These are phyloP conservation scores for Ciconia maguari DNA, from an alignment of 2,113 vertebrate genomes.

Conservation along the genomic window DNA sequence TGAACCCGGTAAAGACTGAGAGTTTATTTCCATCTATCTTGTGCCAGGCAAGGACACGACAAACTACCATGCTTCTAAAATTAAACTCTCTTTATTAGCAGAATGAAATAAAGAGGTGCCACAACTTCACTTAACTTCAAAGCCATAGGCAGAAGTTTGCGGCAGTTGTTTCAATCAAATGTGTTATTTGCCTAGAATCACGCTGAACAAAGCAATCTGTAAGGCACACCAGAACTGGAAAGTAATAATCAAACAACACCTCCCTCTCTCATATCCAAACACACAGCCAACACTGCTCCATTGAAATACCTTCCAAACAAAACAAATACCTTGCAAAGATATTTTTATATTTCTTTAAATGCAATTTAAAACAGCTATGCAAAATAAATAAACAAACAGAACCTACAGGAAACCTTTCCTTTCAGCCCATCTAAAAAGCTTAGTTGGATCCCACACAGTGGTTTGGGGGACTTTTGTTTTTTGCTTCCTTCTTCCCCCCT, in stretches of 20 bases:
- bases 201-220: not conserved
- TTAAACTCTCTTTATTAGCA: not conserved
- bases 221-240: not conserved
- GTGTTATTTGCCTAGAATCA: not conserved
- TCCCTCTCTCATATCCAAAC: not conserved
- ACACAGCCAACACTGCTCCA: not conserved
- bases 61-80: not conserved
- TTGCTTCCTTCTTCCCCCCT: not conserved
- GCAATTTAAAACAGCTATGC: not conserved
- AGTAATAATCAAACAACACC: not conserved
- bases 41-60: not conserved
- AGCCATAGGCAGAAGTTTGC: not conserved
- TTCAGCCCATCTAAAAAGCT: not conserved
- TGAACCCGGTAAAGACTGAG: not conserved
- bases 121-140: not conserved
- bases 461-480: not conserved
- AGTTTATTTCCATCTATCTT: not conserved
- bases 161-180: not conserved
- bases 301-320: constrained; percentile 1
- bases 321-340: not conserved
- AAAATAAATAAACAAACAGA: not conserved
- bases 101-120: not conserved
- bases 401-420: not conserved
- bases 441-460: not conserved
- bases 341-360: not conserved